phyloP scores from a whole-genome alignment of 2,113 vertebrate genomes.

The Peucedramus taeniatus region DNA sequence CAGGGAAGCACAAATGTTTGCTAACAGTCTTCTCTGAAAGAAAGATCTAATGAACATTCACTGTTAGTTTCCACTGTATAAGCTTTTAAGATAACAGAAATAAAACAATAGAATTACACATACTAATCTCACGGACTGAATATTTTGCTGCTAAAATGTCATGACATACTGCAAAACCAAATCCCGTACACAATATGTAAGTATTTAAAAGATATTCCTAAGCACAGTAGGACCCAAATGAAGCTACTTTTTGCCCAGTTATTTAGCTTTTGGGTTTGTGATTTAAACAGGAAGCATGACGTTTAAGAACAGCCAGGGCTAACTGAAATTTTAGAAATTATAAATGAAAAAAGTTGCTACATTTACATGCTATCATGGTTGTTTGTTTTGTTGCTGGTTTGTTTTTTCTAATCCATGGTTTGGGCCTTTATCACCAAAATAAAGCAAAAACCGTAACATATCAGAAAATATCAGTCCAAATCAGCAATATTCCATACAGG shows the following conservation, averaged over 20 bases:
- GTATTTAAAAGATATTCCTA: background rate
- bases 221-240: background rate
- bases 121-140: background rate
- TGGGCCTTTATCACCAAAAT: background rate
- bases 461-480: background rate
- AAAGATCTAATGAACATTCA: conserved; percentile 3
- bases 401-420: background rate
- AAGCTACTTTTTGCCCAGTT: background rate
- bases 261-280: background rate
- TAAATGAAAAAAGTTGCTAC: background rate
- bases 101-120: background rate
- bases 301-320: background rate
- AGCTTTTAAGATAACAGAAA: background rate
- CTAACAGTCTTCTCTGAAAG: conserved; percentile 24
- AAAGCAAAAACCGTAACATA: background rate
- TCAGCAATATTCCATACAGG: background rate
- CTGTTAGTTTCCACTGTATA: background rate
- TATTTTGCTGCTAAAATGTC: background rate
- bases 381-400: background rate
- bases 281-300: background rate
- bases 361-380: background rate
- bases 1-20: conserved; percentile 17
- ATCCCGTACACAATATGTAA: background rate
- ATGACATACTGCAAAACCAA: background rate
- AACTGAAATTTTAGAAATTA: background rate